phyloP scores from a whole-genome alignment of 2,113 vertebrate genomes.

The Prochilodus magdalenae region DNA sequence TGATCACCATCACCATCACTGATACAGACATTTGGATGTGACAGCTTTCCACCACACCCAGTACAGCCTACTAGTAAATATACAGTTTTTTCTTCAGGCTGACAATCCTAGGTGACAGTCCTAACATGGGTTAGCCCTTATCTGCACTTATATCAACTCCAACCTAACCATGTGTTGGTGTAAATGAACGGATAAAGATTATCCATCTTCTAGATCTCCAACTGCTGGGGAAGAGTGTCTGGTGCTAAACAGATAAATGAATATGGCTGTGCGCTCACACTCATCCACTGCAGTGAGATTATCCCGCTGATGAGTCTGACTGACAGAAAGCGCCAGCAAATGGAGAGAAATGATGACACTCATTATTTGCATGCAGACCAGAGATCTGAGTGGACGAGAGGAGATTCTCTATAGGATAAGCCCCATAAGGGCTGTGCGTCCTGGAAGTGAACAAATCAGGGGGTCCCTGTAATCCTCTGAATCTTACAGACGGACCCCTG shows the following conservation, averaged over 20 bases:
- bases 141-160: background rate
- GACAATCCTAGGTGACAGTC: background rate
- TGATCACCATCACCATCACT: background rate
- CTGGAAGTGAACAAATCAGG: background rate
- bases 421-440: background rate
- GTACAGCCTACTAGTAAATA: background rate
- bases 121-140: background rate
- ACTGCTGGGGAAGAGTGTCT: background rate
- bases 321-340: background rate
- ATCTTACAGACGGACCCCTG: background rate
- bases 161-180: background rate
- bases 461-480: background rate
- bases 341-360: conserved; percentile 6
- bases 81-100: too few relatives aligned
- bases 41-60: background rate
- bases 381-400: background rate
- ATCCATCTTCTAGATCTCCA: background rate
- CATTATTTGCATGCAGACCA: background rate
- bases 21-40: background rate
- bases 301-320: background rate
- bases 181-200: background rate
- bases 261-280: background rate
- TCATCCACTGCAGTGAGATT: background rate
- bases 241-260: background rate
- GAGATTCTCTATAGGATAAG: background rate